Conservation (phyloP, 2,113 vertebrate species). For the Chloropsis hardwickii region DNA sequence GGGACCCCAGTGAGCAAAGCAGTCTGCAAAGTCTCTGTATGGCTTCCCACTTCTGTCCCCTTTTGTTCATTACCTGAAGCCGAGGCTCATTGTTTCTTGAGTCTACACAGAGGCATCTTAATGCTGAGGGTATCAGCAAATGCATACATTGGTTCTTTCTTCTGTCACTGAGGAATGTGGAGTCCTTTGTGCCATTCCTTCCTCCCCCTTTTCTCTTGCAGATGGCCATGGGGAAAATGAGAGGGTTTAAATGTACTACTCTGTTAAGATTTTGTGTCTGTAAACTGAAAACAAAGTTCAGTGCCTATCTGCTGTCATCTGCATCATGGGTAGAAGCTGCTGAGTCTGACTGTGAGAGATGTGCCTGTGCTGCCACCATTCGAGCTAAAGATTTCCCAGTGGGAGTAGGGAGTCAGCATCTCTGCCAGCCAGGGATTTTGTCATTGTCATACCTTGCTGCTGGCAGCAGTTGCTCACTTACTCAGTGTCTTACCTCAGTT, state of each 20-base stretch:
- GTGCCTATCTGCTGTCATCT: neutral
- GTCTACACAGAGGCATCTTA: constrained; percentile 58
- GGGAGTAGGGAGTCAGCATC: neutral
- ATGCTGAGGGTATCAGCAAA: constrained; percentile 59
- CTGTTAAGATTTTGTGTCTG: constrained; percentile 27
- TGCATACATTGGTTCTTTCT: constrained; percentile 57
- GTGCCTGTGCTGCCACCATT: neutral
- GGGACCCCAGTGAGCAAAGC: neutral
- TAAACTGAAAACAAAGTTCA: neutral
- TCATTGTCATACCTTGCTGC: neutral
- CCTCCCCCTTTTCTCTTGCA: constrained; percentile 57
- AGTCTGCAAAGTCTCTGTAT: neutral
- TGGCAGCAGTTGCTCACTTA: neutral
- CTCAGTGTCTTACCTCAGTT: neutral
- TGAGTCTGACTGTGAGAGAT: neutral
- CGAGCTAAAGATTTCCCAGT: neutral
- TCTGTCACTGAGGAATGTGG: constrained; percentile 64
- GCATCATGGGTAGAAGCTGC: neutral
- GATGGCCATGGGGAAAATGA: constrained; percentile 45
- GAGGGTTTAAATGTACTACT: constrained; percentile 2
- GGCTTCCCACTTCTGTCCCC: neutral
- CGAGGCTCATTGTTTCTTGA: constrained; percentile 42
- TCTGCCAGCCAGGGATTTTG: neutral
- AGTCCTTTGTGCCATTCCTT: constrained; percentile 55
- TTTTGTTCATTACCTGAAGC: constrained; percentile 58